Evolutionary conservation across 92 coral and sea anemone species (phyloP).

Genomic region (Porites lobata): DNA sequence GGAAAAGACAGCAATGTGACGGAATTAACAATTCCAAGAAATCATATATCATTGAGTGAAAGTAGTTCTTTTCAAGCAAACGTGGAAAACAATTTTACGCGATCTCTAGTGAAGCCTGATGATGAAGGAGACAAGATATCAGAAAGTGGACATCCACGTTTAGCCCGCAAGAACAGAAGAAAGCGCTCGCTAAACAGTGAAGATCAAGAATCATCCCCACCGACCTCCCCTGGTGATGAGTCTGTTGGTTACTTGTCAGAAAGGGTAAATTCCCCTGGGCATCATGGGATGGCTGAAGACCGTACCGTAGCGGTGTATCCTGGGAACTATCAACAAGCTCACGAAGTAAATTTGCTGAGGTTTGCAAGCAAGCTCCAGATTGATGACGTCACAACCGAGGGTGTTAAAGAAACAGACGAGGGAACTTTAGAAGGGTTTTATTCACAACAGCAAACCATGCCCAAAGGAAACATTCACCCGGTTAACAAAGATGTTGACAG

Average conservation of each 20-base stretch:
- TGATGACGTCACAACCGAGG: conserved; percentile 21
- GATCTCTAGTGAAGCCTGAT: conserved; percentile 19
- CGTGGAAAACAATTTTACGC: conserved; percentile 50
- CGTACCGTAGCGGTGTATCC: not conserved
- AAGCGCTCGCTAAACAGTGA: not conserved
- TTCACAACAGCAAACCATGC: not conserved
- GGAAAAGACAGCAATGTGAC: not conserved
- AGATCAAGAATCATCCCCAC: conserved; percentile 29
- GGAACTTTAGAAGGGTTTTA: not conserved
- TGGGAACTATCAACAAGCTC: not conserved
- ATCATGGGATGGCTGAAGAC: not conserved
- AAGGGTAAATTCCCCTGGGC: not conserved
- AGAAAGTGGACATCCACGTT: not conserved
- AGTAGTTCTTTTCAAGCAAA: conserved; percentile 56
- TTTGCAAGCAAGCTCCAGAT: not conserved
- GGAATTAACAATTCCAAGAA: conserved; percentile 67
- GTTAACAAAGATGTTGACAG: not conserved
- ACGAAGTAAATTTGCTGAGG: not conserved
- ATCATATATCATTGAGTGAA: conserved; percentile 55
- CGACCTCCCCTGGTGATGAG: conserved; percentile 14
- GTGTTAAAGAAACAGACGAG: not conserved
- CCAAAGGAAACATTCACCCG: not conserved
- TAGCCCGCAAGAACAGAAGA: conserved; percentile 8
- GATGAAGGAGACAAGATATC: not conserved
- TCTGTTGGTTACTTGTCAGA: conserved; percentile 14